Percentiles rank a stretch among this genome's conserved stretches.
Conservation (phyloP, 2,113 vertebrate species). For the Condylura cristata region DNA sequence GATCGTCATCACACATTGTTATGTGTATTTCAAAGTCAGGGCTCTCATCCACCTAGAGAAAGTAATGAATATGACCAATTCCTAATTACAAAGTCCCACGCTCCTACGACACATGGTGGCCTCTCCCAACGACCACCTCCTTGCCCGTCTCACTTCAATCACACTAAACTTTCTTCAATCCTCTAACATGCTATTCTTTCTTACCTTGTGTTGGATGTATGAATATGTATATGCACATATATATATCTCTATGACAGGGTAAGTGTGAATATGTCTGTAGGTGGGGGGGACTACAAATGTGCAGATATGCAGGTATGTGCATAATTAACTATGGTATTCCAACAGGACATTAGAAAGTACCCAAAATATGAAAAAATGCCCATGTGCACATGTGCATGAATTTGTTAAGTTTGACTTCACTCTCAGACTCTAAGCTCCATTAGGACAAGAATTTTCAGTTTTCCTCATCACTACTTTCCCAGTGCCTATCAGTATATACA, state of each 20-base stretch:
- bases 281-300: neutral
- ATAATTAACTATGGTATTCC: neutral
- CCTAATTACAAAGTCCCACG: neutral
- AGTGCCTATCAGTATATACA: neutral
- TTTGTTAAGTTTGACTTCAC: neutral
- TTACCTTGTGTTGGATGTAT: neutral
- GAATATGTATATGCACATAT: accelerated
- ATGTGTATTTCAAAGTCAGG: conserved; percentile 79
- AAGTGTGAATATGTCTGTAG: neutral
- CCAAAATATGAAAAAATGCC: neutral
- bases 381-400: neutral
- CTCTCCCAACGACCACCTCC: neutral
- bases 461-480: neutral
- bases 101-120: neutral
- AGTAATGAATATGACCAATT: neutral
- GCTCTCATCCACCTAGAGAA: conserved; percentile 69
- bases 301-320: too few species aligned
- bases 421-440: neutral
- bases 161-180: neutral
- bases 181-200: neutral
- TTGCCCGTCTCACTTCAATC: neutral
- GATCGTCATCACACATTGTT: conserved; percentile 78
- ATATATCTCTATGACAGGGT: accelerated
- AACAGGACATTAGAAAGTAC: neutral
- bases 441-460: neutral